Base-by-base conservation (phyloP, 2,888 invertebrate species). In the Scelioninae gen. 2 region DNA sequence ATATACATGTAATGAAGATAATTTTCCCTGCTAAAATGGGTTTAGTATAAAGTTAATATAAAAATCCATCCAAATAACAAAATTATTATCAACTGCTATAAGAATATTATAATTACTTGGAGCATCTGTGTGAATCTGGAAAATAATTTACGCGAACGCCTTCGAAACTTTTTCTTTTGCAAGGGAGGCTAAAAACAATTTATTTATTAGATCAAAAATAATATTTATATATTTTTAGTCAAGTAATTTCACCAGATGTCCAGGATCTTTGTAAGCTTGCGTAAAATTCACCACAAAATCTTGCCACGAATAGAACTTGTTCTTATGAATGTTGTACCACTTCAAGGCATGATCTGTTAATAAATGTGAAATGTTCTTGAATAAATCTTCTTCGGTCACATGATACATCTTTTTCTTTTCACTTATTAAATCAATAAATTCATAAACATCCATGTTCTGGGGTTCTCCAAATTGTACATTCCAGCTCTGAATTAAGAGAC, bases 231-330 rank as follows among this genome's bases (percentile, higher is more conserved):
- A n/a, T n/a, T n/a, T n/a, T n/a, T n/a, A n/a, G n/a, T n/a, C n/a
- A n/a, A n/a, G n/a, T n/a, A n/a, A 11, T 45, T 11, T 31, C 31
- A 48, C 48, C 31, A 48, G 18, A n/a, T n/a, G 28, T 10, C 2
- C 4, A 10, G 31, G 25, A 58, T 60, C 25, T n/a, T 60, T 60
- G 11, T 39, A 63, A 7, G 15, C 16, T 25, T 52, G 63, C 1
- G 63, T 52, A 10, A 63, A 63, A 43, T 41, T 50, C 0, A 63
- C 63, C 5, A 63, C 63, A 43, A 63, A 63, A 43, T 63, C 63
- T n/a, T 63, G 63, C 63, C 63, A 63, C 13, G 63, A 52, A 9
- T 18, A n/a, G 0, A 63, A 39, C 16, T 22, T 52, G 0, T 43
- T 28, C 22, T 63, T 41, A n/a, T 31, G n/a, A 0, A 9, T 11